Base-by-base conservation (phyloP, 2,797 vertebrate species). In the Psittacula echo region DNA sequence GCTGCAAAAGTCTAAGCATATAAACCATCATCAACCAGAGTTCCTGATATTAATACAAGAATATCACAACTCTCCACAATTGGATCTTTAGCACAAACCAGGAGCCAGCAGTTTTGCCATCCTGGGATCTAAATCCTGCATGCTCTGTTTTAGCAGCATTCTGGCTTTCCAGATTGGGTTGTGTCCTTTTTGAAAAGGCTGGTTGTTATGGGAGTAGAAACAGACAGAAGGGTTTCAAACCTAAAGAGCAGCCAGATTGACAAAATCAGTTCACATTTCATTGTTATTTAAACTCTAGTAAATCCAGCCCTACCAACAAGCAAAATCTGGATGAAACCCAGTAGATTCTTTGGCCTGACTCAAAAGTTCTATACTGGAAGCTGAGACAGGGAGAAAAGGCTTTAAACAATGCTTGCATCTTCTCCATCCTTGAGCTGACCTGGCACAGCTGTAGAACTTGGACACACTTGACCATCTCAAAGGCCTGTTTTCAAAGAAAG, bases 201-300 rank as follows among this genome's bases (percentile, higher is more conserved):
- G 17, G 39, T 76, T 79, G 29, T 65, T 75, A n/a, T 6, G 32
- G 23, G 26, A 95, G 16, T 41, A 83, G 37, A 79, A 94, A 53
- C 1, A 12, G 50, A 54, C 13, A 32, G 58, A 67, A n/a, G 8
- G 9, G 13, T 75, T 73, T 47, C 42, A 93, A 66, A 51, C 22
- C 3, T 37, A 53, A 81, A 82, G 56, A 77, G 64, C 75, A 90
- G 54, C 17, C 77, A 82, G 44, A 79, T 4, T 92, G 71, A 93
- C 67, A 86, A 95, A 90, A 87, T 66, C 44, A 34, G 44, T 51
- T 89, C 54, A 71, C 41, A 67, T 97, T 89, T 93, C 81, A 76
- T 73, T 92, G 64, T 62, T 94, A 44, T 56, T 79, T 87, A 73
- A 95, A 87, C 61, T 79, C 29, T 17, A 58, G n/a, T 71, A 92